Evolutionary conservation across 2,797 vertebrate species (phyloP), one percentile per base, ranked within the genome.

Genomic region (Silurus lanzhouensis): DNA sequence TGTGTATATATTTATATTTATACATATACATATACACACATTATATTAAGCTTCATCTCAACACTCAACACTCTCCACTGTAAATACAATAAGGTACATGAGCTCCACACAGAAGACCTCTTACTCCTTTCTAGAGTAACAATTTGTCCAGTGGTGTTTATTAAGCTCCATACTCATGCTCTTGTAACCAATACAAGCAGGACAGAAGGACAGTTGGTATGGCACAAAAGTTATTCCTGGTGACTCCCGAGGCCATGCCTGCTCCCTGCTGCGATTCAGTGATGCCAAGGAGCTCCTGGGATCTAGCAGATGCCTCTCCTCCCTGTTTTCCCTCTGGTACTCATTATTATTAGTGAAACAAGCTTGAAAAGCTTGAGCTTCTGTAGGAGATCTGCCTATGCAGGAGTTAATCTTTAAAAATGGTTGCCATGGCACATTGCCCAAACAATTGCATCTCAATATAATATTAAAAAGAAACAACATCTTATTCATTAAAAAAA

Each of bases 201-300:
- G 81, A 68, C 88, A 90, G 84, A 86, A 44, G 60, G 81, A 66
- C 88, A 90, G 87, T 84, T 90, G 88, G 78, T 78, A 1, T 48
- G 17, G 67, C 70, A 76, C 27, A 64, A 38, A 82, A 52, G 88
- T 79, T 87, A 89, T 83, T 88, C 66, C 68, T 84, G 84, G 81
- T 86, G 58, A 58, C 27, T 61, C 22, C 64, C 63, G 77, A 75
- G 61, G 84, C n/a, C 48, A 72, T 64, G 82, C n/a, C 48, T 86
- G 90, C 71, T 75, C 80, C 82, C 52, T 77, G 82, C 58, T 82
- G 87, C 70, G 31, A 57, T 77, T 81, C 82, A 60, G 77, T 86
- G 86, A 83, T 86, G 66, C 66, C 68, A 86, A 22, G 7, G 76
- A 66, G 71, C 78, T 66, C 52, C 27, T 46, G 63, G 20, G 8